Evolutionary conservation across 2,888 invertebrate species (phyloP), one percentile per base, ranked within the genome.

Genomic region (Patella pellucida): DNA sequence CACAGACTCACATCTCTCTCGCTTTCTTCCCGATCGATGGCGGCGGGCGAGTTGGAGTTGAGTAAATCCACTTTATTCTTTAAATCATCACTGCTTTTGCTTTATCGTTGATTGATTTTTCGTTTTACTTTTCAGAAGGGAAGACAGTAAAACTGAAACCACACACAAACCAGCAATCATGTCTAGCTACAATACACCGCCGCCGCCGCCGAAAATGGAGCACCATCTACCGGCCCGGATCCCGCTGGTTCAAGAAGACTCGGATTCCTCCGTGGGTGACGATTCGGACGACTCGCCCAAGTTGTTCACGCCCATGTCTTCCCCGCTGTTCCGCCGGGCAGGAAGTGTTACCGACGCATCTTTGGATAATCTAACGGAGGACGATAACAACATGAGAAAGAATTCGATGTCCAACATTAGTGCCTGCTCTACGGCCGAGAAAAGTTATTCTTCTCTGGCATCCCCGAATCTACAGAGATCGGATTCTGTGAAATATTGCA

Each of bases 401-500:
- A 68, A 75, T 52, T 72, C 69, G 19, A 73, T 73, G 62, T 71
- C 72, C 71, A 76, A 79, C 41, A 72, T 78, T 9, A 74, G 69
- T 16, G 72, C 68, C 54, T 41, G 41, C 7, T 68, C 78, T 23
- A 72, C 75, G 14, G 73, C 71, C 12, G 74, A 72, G 69, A 73
- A 75, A 52, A 73, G 56, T 56, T 69, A 78, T 11, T 75, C 80
- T 31, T 79, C 85, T 15, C 69, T 82, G 69, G 76, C 82, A 23
- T 85, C 85, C 50, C 88, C 88, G 15, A 79, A 81, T 19, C 78
- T 87, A 51, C 83, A 80, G 72, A 82, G 88, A 27, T 88, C 88
- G 52, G 88, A 88, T 76, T 87, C 87, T 15, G 88, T 88, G 70
- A 87, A 85, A 78, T 85, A 85, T 78, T 84, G 81, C 79, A 84